Evolutionary conservation across 2,113 vertebrate species (phyloP), one percentile per base, ranked within the genome.

Genomic region (Ctenodactylus gundi): DNA sequence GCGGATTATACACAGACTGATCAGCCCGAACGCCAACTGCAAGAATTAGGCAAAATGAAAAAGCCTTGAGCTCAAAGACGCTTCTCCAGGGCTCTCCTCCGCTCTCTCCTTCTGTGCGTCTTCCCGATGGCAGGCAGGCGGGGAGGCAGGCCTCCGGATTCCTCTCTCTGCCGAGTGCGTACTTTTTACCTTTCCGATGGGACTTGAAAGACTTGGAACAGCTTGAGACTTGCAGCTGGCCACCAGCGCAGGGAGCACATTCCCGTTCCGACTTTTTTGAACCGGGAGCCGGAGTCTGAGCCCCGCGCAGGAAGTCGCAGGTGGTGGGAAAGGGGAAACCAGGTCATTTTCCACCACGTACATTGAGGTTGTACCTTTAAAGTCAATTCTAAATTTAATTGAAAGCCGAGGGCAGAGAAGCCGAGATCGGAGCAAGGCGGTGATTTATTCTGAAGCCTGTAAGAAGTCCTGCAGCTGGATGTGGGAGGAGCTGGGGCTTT

Each of bases 371-470:
- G 96, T 98, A 85, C 96, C 93, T 98, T 98, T 97, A 97, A 98
- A 97, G 97, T 97, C n/a, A 95, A 97, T 98, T 98, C 97, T 98
- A 97, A 97, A 97, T 98, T 98, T 98, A 98, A 98, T 98, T 98
- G 97, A 98, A 98, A 98, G 97, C 96, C 93, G 94, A 98, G 95
- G 96, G 97, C 88, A 93, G 90, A 97, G 93, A 97, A 98, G 94
- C 93, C 89, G 96, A 96, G 91, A 92, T 96, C 95, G 90, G 78
- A 95, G 91, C 21, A 31, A 97, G 88, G 95, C 64, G 82, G 95
- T 91, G 96, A 84, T 95, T 98, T 97, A 95, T 97, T 98, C 95
- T 98, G 97, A 96, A 98, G 97, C 11, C 0, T 95, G 92, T 97
- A 97, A 95, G 95, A 95, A 97, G 92, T 97, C 39, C 67, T 82